phyloP scores from a whole-genome alignment of 2,797 vertebrate genomes.

The Gymnodraco acuticeps region DNA sequence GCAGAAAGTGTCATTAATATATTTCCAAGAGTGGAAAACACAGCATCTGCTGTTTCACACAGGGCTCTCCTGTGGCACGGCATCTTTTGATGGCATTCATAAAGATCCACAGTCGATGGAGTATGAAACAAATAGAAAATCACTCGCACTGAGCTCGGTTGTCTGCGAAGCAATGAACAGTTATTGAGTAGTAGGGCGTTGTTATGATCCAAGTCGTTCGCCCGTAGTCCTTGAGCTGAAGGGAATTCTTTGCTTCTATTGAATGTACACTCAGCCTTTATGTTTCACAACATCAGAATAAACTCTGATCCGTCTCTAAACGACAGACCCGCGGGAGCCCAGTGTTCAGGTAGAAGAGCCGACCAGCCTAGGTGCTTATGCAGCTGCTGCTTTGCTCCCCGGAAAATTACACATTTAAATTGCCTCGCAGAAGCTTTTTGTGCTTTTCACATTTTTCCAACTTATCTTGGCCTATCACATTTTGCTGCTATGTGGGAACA shows the following conservation, averaged over 20 bases:
- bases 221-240: constrained; percentile 45
- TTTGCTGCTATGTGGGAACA: constrained; percentile 53
- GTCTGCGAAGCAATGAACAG: constrained; percentile 46
- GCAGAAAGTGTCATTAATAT: constrained; percentile 71
- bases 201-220: constrained; percentile 51
- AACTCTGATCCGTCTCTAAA: constrained; percentile 46
- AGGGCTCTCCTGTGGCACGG: constrained; percentile 41
- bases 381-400: constrained; percentile 29
- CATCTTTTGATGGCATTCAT: constrained; percentile 63
- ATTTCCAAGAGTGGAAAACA: constrained; percentile 63
- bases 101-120: constrained; percentile 49
- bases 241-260: constrained; percentile 40
- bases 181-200: constrained; percentile 46
- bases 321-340: constrained; percentile 30
- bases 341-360: constrained; percentile 41
- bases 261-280: constrained; percentile 47
- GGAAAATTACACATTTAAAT: constrained; percentile 70
- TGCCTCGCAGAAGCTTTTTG: constrained; percentile 38
- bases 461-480: constrained; percentile 58
- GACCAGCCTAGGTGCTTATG: constrained; percentile 18
- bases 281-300: constrained; percentile 56
- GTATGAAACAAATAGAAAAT: constrained; percentile 53
- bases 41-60: constrained; percentile 55
- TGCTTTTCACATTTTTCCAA: constrained; percentile 37
- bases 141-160: constrained; percentile 29